phyloP scores from a whole-genome alignment of 2,113 vertebrate genomes.

The Microtus richardsoni region DNA sequence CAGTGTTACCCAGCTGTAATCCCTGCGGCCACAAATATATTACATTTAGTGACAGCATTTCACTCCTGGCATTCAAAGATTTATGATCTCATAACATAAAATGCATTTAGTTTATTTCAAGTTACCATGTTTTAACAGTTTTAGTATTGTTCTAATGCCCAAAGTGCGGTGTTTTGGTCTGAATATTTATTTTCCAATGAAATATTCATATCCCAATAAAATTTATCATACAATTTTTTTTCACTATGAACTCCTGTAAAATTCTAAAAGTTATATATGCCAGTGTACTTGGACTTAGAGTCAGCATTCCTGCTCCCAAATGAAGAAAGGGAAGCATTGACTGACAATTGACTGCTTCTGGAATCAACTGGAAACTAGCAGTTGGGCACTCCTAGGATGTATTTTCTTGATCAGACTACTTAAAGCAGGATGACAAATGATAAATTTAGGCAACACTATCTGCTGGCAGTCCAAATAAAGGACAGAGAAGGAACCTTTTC shows the following conservation, averaged over 20 bases:
- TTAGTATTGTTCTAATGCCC: neutral
- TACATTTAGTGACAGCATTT: neutral
- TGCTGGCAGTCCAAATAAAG: no score
- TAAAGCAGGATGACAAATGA: neutral
- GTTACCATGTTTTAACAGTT: neutral
- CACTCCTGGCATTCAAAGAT: no score
- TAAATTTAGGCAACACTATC: neutral
- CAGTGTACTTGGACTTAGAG: neutral
- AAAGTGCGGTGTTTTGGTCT: neutral
- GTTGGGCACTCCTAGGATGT: neutral
- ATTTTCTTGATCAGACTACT: neutral
- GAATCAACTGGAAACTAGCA: neutral
- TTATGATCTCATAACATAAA: neutral
- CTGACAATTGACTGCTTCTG: neutral
- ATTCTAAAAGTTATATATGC: neutral
- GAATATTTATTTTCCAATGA: neutral
- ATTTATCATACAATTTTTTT: neutral
- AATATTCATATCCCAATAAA: neutral
- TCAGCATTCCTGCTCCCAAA: neutral
- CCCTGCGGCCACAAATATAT: neutral
- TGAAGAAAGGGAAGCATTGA: neutral
- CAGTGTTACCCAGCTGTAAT: neutral
- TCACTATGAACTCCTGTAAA: neutral
- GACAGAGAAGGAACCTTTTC: neutral
- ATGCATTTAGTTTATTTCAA: neutral